Evolutionary conservation across 2,113 vertebrate species (phyloP).

Genomic region (Dasypus novemcinctus): DNA sequence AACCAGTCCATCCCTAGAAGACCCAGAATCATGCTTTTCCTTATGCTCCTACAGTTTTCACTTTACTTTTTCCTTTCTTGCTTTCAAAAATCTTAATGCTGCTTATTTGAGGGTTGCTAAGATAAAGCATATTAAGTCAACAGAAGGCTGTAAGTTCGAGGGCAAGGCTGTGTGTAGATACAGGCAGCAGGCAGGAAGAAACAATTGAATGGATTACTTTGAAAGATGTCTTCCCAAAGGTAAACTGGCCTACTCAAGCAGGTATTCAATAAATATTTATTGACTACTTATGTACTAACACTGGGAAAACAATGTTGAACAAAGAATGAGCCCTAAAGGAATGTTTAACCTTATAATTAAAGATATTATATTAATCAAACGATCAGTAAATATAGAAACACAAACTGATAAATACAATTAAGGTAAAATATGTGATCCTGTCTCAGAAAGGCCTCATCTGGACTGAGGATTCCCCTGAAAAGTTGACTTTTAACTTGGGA

Average conservation of each 20-base stretch:
- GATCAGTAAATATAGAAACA: background rate
- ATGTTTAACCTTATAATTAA: background rate
- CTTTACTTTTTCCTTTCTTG: background rate
- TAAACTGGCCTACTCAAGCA: background rate
- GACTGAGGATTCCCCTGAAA: background rate
- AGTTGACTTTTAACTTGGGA: background rate
- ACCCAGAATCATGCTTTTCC: background rate
- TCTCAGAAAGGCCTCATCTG: background rate
- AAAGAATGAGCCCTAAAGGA: background rate
- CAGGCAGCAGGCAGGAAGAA: background rate
- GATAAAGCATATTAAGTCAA: background rate
- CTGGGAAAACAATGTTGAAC: background rate
- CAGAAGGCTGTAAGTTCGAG: background rate
- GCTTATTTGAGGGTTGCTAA: background rate
- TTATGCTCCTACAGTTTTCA: background rate
- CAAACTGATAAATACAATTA: background rate
- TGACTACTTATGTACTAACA: background rate
- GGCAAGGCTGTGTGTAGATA: background rate
- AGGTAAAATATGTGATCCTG: background rate
- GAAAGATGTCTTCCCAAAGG: background rate
- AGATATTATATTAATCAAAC: background rate
- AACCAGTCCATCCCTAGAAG: background rate
- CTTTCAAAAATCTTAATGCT: background rate
- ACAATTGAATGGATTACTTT: background rate
- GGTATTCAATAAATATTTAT: slow-evolving; percentile 8